Evolutionary conservation across 2,113 vertebrate genomes (phyloP).

Genomic region (Helogale parvula): DNA sequence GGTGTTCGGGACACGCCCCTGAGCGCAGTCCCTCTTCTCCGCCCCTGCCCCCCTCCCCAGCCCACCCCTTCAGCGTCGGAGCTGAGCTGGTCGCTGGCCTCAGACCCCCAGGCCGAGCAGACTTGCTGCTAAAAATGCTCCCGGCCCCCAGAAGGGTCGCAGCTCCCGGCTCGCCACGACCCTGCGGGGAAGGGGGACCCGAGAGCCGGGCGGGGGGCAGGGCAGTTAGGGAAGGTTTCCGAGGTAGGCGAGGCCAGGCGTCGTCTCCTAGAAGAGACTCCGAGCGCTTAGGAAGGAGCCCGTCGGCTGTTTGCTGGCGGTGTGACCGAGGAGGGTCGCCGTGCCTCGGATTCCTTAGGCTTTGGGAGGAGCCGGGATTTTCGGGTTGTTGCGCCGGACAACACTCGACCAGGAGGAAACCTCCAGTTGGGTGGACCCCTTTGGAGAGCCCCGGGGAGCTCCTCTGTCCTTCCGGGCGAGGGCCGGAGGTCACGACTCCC

Average conservation of each 20-base stretch:
- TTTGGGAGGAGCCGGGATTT: neutral
- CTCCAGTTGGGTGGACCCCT: neutral
- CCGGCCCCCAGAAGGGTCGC: accelerated
- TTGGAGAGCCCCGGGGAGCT: neutral
- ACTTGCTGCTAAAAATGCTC: neutral
- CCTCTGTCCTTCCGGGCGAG: accelerated
- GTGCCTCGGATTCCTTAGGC: neutral
- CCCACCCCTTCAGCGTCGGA: accelerated
- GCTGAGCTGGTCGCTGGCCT: neutral
- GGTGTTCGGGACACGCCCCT: accelerated
- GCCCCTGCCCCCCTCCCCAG: no score
- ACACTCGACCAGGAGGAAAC: neutral
- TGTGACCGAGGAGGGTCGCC: no score
- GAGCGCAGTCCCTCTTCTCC: neutral
- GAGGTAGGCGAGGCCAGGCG: neutral
- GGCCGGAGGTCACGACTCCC: neutral
- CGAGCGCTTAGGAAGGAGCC: accelerated
- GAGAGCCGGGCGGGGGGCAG: accelerated
- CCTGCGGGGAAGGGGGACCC: accelerated
- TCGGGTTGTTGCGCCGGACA: neutral
- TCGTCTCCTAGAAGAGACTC: neutral
- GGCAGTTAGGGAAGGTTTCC: neutral
- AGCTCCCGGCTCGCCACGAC: neutral
- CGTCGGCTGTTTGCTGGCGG: neutral
- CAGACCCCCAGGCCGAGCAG: no score